phyloP scores from a whole-genome alignment of 2,888 invertebrate species.

The Leptura quadrifasciata region DNA sequence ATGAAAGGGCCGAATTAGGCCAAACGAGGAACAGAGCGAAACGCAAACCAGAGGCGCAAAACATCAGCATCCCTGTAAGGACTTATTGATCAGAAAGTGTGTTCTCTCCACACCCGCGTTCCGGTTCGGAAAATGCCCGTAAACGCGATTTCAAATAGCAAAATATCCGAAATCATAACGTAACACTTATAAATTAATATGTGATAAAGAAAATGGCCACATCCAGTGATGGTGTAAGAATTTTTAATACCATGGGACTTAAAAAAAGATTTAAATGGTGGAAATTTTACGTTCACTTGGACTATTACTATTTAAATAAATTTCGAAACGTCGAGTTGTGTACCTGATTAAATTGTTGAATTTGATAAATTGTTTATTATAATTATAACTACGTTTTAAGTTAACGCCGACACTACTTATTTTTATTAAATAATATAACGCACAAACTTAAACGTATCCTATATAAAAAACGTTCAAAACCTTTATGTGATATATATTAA shows the following conservation, averaged over 20 bases:
- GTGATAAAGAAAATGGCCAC: constrained; percentile 54
- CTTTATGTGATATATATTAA: constrained; percentile 49
- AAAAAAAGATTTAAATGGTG: constrained; percentile 70
- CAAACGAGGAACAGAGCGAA: constrained; percentile 46
- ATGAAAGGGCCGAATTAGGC: constrained; percentile 42
- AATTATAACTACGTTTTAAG: constrained; percentile 45
- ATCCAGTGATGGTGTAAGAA: constrained; percentile 64
- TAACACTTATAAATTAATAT: constrained; percentile 42
- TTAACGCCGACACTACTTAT: constrained; percentile 38
- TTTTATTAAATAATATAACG: constrained; percentile 40
- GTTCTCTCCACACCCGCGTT: constrained; percentile 68
- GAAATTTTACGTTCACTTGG: constrained; percentile 69
- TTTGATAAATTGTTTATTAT: constrained; percentile 47
- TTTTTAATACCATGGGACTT: constrained; percentile 64
- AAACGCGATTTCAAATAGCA: constrained; percentile 39
- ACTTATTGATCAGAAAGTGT: constrained; percentile 71
- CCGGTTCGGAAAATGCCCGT: constrained; percentile 58
- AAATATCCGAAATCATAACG: constrained; percentile 41
- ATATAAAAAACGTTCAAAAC: constrained; percentile 37
- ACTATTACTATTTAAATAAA: constrained; percentile 58
- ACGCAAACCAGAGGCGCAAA: constrained; percentile 56
- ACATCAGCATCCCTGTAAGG: constrained; percentile 68
- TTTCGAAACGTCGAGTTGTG: constrained; percentile 58
- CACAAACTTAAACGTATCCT: constrained; percentile 55
- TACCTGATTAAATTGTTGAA: constrained; percentile 63